phyloP scores from a whole-genome alignment of 2,797 vertebrate genomes.

The Cossypha niveicapilla region DNA sequence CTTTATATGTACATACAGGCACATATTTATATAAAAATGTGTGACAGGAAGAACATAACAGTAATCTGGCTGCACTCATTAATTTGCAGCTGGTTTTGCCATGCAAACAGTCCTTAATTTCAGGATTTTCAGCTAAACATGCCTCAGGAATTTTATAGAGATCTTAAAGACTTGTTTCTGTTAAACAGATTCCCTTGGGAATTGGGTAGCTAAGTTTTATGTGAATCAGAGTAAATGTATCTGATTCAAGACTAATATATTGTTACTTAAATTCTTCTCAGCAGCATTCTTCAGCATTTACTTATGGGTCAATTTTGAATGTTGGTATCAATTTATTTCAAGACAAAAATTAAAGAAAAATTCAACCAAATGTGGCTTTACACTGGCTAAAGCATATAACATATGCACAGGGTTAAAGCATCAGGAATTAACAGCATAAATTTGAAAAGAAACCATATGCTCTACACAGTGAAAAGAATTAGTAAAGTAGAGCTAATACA shows the following conservation, averaged over 20 bases:
- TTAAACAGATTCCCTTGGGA: not conserved
- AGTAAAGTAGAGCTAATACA: not conserved
- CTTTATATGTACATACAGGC: fast-evolving
- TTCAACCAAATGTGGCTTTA: not conserved
- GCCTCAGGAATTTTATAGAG: not conserved
- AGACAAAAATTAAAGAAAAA: not conserved
- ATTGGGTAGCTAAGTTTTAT: not conserved
- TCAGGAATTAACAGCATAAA: not conserved
- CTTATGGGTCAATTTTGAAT: not conserved
- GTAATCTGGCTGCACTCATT: not conserved
- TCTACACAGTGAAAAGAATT: not conserved
- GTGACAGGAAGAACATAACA: not conserved
- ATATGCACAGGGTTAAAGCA: not conserved
- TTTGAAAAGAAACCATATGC: not conserved
- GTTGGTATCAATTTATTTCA: not conserved
- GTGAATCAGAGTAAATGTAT: not conserved
- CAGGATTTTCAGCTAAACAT: not conserved
- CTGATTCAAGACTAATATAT: not conserved
- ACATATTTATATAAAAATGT: not conserved
- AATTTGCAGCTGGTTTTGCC: not conserved
- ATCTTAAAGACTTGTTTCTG: not conserved
- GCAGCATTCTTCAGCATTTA: not conserved
- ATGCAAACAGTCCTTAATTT: not conserved
- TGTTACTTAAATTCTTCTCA: not conserved
- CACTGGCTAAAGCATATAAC: not conserved